These are phyloP conservation scores for Caenorhabditis angaria DNA, from an alignment of 2,888 invertebrate genomes.

Conservation along the genomic window DNA sequence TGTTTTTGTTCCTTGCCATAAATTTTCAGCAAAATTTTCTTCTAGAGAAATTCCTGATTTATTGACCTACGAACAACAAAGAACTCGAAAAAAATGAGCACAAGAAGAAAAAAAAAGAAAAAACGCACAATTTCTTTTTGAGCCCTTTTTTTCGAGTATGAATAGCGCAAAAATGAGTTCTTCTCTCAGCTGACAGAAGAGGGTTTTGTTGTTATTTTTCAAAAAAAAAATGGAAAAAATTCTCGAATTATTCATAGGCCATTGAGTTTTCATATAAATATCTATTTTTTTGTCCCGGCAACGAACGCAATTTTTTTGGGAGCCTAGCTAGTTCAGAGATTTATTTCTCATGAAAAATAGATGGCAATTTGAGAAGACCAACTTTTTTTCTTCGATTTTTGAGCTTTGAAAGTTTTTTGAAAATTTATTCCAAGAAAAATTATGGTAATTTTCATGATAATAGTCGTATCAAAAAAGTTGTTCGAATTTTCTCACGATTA, in stretches of 20 bases:
- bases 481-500: too few relatives aligned
- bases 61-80: not conserved
- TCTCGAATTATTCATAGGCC: not conserved
- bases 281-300: too few relatives aligned
- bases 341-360: too few relatives aligned
- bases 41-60: not conserved
- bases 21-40: too few relatives aligned
- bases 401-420: not conserved
- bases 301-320: too few relatives aligned
- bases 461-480: too few relatives aligned
- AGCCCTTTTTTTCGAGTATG: not conserved
- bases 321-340: too few relatives aligned
- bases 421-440: not conserved
- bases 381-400: not conserved
- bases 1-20: not conserved
- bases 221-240: too few relatives aligned
- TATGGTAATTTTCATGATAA: not conserved
- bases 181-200: not conserved
- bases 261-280: too few relatives aligned
- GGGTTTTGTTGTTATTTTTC: not conserved
- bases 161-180: constrained; percentile 1
- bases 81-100: not conserved
- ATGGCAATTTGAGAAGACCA: not conserved
- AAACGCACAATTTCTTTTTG: too few relatives aligned
- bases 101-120: too few relatives aligned